These are phyloP conservation scores for Vireo griseus DNA, from an alignment of 2,797 vertebrate species.

Conservation along the genomic window DNA sequence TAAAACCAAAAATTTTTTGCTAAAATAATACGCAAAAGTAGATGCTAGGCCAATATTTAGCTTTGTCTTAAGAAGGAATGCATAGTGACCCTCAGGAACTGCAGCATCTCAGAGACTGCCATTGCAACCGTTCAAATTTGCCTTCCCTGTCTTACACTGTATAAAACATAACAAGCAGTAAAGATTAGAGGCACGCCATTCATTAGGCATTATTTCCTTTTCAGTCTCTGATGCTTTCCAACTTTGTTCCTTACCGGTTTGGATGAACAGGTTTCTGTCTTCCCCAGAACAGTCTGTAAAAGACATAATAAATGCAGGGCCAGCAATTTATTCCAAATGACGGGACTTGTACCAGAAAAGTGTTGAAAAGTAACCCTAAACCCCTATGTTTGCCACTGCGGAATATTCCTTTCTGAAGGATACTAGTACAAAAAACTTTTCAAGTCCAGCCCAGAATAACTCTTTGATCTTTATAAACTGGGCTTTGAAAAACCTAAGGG, in stretches of 20 bases:
- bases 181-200: not conserved
- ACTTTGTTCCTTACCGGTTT: not conserved
- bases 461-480: not conserved
- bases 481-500: not conserved
- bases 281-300: not conserved
- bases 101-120: not conserved
- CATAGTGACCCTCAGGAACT: not conserved
- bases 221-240: not conserved
- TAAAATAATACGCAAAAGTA: not conserved
- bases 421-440: not conserved
- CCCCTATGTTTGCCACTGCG: fast-evolving
- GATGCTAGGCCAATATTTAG: not conserved
- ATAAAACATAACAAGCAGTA: not conserved
- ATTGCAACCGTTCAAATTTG: not conserved
- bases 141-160: not conserved
- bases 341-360: not conserved
- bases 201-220: not conserved
- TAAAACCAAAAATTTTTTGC: not conserved
- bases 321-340: not conserved
- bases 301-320: not conserved
- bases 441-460: not conserved
- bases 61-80: not conserved
- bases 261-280: not conserved
- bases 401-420: not conserved
- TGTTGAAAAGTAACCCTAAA: not conserved